Evolutionary conservation across 2,888 invertebrate genomes (phyloP).

Genomic region (Nomada fucata): DNA sequence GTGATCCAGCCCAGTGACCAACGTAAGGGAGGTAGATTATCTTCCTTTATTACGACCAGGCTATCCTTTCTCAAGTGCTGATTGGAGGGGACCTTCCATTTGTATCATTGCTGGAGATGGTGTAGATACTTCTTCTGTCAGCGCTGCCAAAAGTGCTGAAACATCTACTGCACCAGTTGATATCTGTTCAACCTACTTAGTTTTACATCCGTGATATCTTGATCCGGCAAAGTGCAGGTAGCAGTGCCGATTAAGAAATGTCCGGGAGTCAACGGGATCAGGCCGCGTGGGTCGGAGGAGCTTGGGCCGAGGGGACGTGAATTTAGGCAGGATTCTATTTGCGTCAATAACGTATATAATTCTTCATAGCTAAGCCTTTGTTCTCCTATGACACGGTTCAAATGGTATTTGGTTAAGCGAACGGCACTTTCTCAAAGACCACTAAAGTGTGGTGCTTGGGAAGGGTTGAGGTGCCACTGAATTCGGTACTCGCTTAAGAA

Average conservation of each 20-base stretch:
- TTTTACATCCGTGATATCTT: too few relatives aligned
- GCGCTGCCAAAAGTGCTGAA: neutral
- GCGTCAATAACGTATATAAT: too few relatives aligned
- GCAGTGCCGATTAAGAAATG: neutral
- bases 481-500: too few relatives aligned
- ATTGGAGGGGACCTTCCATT: neutral
- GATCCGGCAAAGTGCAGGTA: neutral
- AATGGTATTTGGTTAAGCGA: too few relatives aligned
- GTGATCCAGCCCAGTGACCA: neutral
- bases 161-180: neutral
- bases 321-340: too few relatives aligned
- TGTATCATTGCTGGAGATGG: neutral
- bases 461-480: too few relatives aligned
- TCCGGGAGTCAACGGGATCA: neutral
- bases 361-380: too few relatives aligned
- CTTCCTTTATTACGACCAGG: neutral
- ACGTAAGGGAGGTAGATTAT: neutral
- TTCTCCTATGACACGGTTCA: too few relatives aligned
- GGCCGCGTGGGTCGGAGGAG: neutral
- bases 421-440: too few relatives aligned
- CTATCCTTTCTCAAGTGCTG: neutral
- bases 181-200: neutral
- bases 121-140: neutral
- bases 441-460: too few relatives aligned
- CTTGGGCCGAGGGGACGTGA: too few relatives aligned